A percentile compares a stretch with the other conserved stretches of the same genome.
These are phyloP conservation scores for Hiodon alosoides DNA, from an alignment of 2,113 vertebrate species.

Conservation along the genomic window DNA sequence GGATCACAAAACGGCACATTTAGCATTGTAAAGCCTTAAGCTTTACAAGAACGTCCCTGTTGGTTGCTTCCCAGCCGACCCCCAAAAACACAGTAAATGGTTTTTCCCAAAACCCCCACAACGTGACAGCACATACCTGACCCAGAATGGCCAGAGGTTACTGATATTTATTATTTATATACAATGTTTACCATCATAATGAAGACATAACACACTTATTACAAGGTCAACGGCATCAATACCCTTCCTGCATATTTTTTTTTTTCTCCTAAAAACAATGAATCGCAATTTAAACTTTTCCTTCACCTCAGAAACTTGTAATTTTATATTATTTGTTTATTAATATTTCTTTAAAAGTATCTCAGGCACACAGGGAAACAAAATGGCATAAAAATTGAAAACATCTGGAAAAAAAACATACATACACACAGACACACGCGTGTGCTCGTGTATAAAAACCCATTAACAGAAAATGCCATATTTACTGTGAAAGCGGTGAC, in stretches of 20 bases:
- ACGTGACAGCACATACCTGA: conserved; percentile 24
- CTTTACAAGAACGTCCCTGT: too few species aligned
- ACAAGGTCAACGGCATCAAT: conserved; percentile 53
- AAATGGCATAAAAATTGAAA: conserved; percentile 46
- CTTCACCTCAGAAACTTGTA: conserved; percentile 33
- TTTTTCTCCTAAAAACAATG: conserved; percentile 1
- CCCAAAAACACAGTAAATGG: background rate
- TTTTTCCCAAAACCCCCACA: background rate
- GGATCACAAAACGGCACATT: too few species aligned
- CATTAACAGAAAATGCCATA: conserved; percentile 26
- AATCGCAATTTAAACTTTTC: conserved; percentile 27
- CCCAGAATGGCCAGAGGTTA: conserved; percentile 45
- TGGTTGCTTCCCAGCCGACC: too few species aligned
- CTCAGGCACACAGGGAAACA: conserved; percentile 68
- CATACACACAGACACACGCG: background rate
- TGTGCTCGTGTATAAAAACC: background rate
- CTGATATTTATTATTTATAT: conserved; percentile 62
- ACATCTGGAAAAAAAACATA: conserved; percentile 43
- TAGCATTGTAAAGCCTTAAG: too few species aligned
- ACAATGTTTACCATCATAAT: conserved; percentile 55
- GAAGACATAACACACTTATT: conserved; percentile 53
- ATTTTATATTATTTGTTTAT: conserved; percentile 35
- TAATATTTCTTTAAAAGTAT: conserved; percentile 57
- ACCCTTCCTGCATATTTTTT: conserved; percentile 50
- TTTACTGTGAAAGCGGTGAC: background rate